A percentile compares a stretch with the other conserved stretches of the same genome.
These are phyloP conservation scores for Listrodromus nycthemerus DNA, from an alignment of 2,888 invertebrate species.

Conservation along the genomic window DNA sequence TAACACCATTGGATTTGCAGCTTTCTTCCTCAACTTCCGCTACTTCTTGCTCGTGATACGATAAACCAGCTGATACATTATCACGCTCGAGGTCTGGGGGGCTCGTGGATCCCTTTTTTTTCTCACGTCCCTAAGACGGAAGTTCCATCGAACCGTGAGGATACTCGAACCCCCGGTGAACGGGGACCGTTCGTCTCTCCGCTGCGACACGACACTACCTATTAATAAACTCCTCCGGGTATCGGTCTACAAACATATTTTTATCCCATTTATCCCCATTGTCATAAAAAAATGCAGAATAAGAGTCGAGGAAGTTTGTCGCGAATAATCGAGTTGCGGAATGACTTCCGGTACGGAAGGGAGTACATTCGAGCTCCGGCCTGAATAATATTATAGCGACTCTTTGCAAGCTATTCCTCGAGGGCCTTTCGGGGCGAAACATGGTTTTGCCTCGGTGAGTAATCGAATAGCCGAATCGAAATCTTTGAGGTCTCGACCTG, in stretches of 20 bases:
- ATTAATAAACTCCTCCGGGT: slow-evolving; percentile 44
- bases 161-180: slow-evolving; percentile 34
- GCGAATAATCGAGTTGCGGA: slow-evolving; percentile 1
- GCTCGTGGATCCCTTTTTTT: not conserved
- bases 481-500: slow-evolving; percentile 19
- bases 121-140: slow-evolving; percentile 19
- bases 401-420: not conserved
- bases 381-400: not conserved
- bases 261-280: slow-evolving; percentile 21
- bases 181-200: not conserved
- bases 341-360: slow-evolving; percentile 13
- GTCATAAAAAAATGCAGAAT: slow-evolving; percentile 1
- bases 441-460: slow-evolving; percentile 29
- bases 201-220: slow-evolving; percentile 18
- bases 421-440: slow-evolving; percentile 10
- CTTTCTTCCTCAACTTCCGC: slow-evolving; percentile 58
- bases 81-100: not conserved
- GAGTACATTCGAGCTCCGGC: not conserved
- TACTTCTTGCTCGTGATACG: not conserved
- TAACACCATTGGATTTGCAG: slow-evolving; percentile 60
- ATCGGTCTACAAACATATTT: slow-evolving; percentile 29
- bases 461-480: slow-evolving; percentile 42
- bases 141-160: slow-evolving; percentile 18
- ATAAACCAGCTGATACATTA: slow-evolving; percentile 15
- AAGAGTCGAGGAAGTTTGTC: not conserved